These are phyloP conservation scores for Micrasema longulum DNA, from an alignment of 1,140 invertebrate genomes.

Conservation along the genomic window DNA sequence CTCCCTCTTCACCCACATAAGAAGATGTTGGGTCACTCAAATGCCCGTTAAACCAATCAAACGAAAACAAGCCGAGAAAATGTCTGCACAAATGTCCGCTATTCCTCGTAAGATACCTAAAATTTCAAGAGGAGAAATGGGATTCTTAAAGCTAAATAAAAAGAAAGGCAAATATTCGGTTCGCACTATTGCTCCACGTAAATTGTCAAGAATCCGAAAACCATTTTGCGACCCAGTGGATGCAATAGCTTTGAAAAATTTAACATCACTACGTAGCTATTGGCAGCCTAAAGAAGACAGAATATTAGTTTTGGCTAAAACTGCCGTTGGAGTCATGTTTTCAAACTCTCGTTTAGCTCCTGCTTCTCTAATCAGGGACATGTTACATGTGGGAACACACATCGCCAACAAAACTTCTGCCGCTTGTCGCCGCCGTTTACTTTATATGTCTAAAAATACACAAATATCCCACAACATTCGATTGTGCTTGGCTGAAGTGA, in stretches of 20 bases:
- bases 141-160: neutral
- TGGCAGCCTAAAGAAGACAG: constrained; percentile 73
- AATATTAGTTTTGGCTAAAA: constrained; percentile 74
- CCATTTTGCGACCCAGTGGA: constrained; percentile 74
- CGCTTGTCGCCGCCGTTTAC: constrained; percentile 73
- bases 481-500: constrained; percentile 41
- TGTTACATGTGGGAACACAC: constrained; percentile 57
- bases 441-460: constrained; percentile 70
- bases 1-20: constrained; percentile 73
- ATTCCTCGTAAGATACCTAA: constrained; percentile 32
- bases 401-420: constrained; percentile 75
- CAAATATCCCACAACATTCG: constrained; percentile 24
- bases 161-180: constrained; percentile 37
- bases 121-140: constrained; percentile 5
- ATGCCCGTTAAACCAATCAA: constrained; percentile 35
- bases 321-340: constrained; percentile 72
- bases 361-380: constrained; percentile 38
- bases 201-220: neutral
- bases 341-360: constrained; percentile 65
- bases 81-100: neutral
- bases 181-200: constrained; percentile 31
- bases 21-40: constrained; percentile 70
- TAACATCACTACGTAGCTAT: constrained; percentile 70
- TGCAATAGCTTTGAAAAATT: constrained; percentile 70
- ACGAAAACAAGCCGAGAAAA: constrained; percentile 24